These are phyloP conservation scores for Sapayoa aenigma DNA, from an alignment of 2,113 vertebrate species.

Conservation along the genomic window DNA sequence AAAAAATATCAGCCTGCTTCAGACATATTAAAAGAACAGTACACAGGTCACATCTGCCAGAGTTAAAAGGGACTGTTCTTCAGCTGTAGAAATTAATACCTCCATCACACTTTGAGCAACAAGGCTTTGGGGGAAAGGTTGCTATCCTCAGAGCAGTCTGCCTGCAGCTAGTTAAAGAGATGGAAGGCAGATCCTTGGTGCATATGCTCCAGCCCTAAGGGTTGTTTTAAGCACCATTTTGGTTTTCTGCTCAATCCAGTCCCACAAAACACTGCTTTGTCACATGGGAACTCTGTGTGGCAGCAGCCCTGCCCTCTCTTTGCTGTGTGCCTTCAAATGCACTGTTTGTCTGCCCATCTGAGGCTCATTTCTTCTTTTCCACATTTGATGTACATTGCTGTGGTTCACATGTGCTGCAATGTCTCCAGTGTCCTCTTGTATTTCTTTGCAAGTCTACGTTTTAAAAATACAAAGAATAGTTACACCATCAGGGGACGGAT, in stretches of 20 bases:
- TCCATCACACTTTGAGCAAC: neutral
- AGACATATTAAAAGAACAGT: neutral
- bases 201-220: neutral
- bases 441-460: neutral
- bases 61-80: neutral
- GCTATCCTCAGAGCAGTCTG: neutral
- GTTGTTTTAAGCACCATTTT: neutral
- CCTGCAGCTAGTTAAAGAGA: neutral
- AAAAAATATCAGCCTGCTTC: neutral
- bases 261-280: neutral
- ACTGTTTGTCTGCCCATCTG: neutral
- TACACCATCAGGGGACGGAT: neutral
- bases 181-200: neutral
- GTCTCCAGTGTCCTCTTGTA: neutral
- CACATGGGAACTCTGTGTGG: neutral
- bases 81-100: neutral
- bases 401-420: neutral
- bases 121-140: neutral
- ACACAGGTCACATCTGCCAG: slow-evolving; percentile 1
- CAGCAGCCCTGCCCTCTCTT: neutral
- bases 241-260: neutral
- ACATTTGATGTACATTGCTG: neutral
- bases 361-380: neutral
- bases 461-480: neutral
- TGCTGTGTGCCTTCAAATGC: neutral